Base-by-base conservation (phyloP, 2,888 invertebrate genomes). In the Melanotus villosus region DNA sequence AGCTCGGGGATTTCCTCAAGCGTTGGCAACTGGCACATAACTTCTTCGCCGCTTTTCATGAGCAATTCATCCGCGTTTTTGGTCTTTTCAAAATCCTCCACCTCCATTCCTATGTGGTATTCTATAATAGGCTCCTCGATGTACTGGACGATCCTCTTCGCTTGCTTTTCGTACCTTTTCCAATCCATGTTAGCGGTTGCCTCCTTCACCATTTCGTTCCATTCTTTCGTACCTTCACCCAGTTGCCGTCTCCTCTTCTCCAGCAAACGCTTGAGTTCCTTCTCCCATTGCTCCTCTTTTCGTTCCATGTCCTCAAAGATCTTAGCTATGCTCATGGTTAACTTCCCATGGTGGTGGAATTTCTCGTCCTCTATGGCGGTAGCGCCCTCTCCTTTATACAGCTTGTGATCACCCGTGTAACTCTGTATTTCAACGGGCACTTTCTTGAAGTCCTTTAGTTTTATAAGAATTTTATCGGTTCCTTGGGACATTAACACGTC, bases 301-400 rank as follows among this genome's bases (percentile, higher is more conserved):
- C 86, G 89, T 81, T 93, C 92, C 82, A 93, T 93, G 59, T 91
- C 92, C 84, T 93, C 93, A 82, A 93, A 93, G 77, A 93, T 90
- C 85, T 91, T 91, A 54, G 89, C 90, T 18, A 92, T 80, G 52
- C 90, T 89, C 75, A 90, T 88, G n/a, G 89, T 88, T 63, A 89
- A 86, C 80, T 90, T 90, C 52, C 89, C 85, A 71, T 85, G 83
- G 65, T 85, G 85, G 66, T 85, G 85, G 56, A 80, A 80, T 64
- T 83, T 80, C 79, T 84, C 84, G 68, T 83, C 90, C 41, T 90
- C 88, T 69, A 89, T 89, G 74, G 87, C 88, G 0, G 92, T 83
- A 0, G 91, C 89, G 7, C 93, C 93, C 80, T 92, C 90, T 0
- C 93, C 93, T 79, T 92, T 91, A 77, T 85, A 91, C 69, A 93